Evolutionary conservation across 1,140 invertebrate species (phyloP).

Genomic region (Gerris buenoi): DNA sequence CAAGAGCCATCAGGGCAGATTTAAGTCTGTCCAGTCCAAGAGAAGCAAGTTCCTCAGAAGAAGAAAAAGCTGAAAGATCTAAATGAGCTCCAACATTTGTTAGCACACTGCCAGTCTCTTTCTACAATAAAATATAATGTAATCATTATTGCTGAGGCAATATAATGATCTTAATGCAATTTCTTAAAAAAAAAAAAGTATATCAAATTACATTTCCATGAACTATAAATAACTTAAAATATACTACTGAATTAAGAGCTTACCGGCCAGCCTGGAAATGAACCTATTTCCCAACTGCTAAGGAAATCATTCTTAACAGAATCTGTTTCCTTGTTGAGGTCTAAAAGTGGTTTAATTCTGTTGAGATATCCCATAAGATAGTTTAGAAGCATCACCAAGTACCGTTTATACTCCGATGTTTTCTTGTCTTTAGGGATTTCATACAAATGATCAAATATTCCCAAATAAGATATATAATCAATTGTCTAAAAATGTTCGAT

Average conservation of each 20-base stretch:
- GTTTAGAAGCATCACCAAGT: slow-evolving; percentile 66
- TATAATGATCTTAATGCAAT: no score
- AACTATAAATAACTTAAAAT: no score
- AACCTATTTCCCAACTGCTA: slow-evolving; percentile 72
- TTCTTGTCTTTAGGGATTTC: slow-evolving; percentile 91
- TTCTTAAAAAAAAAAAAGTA: no score
- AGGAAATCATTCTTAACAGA: slow-evolving; percentile 69
- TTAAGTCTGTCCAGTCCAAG: slow-evolving; percentile 93
- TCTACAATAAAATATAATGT: no score
- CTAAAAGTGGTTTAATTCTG: slow-evolving; percentile 79
- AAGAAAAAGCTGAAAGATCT: slow-evolving; percentile 90
- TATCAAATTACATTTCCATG: no score
- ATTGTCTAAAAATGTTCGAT: no score
- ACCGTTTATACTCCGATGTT: slow-evolving; percentile 72
- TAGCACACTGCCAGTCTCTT: slow-evolving; percentile 85
- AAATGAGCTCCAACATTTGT: slow-evolving; percentile 87
- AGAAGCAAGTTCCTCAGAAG: slow-evolving; percentile 93
- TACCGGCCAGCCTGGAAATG: slow-evolving; percentile 87
- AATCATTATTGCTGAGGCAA: no score
- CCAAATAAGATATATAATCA: slow-evolving; percentile 91
- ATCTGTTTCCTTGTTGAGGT: slow-evolving; percentile 65
- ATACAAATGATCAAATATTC: slow-evolving; percentile 87
- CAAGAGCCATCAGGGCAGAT: slow-evolving; percentile 90
- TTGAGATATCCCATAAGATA: slow-evolving; percentile 77
- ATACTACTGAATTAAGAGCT: no score